Percentiles rank a stretch among this genome's conserved stretches.
Evolutionary conservation across 37 sponge, comb jelly and placozoan species (phyloP).

Genomic region (Lycopodina hypogea): DNA sequence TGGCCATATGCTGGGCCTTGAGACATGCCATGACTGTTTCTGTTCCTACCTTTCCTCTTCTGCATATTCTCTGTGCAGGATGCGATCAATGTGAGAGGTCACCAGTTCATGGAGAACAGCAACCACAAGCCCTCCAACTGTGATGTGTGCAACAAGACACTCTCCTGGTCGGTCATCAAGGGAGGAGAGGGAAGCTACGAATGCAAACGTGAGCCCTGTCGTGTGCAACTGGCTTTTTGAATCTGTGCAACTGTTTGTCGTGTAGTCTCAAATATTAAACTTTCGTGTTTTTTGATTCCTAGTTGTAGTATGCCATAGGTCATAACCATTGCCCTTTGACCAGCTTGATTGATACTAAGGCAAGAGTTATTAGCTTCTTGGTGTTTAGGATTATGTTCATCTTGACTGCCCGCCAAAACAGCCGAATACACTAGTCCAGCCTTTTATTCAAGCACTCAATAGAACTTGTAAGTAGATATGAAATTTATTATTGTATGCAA

Average conservation of each 20-base stretch:
- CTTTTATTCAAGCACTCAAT: too few relatives aligned
- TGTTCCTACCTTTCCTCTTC: not conserved
- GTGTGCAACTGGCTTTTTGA: not conserved
- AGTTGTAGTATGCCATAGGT: not conserved
- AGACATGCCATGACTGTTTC: not conserved
- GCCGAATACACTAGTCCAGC: too few relatives aligned
- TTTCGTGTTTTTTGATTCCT: not conserved
- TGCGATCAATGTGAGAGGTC: constrained; percentile 39
- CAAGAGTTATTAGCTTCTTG: not conserved
- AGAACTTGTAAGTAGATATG: too few relatives aligned
- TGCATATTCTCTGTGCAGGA: not conserved
- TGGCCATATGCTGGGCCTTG: not conserved
- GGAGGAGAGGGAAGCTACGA: constrained; percentile 26
- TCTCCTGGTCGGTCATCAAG: constrained; percentile 36
- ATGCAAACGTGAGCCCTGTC: constrained; percentile 55
- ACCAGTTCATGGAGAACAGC: constrained; percentile 62
- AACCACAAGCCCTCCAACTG: constrained; percentile 62
- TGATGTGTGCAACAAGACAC: constrained; percentile 73
- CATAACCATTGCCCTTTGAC: not conserved
- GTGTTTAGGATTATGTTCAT: not conserved
- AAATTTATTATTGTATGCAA: not conserved
- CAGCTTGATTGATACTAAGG: not conserved
- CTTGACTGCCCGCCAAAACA: too few relatives aligned
- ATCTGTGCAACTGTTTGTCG: too few relatives aligned
- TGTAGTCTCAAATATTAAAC: too few relatives aligned